Evolutionary conservation across 2,797 vertebrate genomes (phyloP).

Genomic region (Alauda arvensis): DNA sequence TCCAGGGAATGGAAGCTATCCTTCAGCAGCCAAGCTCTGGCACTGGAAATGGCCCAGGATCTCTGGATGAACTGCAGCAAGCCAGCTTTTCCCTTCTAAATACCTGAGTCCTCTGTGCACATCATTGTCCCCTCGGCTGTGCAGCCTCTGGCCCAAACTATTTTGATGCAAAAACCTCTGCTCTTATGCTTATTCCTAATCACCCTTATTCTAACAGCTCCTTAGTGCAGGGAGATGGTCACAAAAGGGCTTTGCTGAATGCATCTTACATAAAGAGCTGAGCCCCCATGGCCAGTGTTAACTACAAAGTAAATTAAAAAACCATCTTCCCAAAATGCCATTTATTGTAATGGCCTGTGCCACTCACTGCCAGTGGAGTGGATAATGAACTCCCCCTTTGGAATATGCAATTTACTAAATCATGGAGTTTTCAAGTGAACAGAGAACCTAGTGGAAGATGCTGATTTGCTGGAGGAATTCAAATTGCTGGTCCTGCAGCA

Average conservation of each 20-base stretch:
- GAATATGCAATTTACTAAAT: background rate
- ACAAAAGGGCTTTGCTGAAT: background rate
- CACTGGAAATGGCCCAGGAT: background rate
- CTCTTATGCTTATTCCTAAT: background rate
- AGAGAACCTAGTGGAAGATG: background rate
- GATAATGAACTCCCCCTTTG: background rate
- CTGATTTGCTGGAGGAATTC: background rate
- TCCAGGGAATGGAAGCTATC: background rate
- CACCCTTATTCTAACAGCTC: background rate
- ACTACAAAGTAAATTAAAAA: conserved; percentile 8
- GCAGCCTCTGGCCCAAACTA: background rate
- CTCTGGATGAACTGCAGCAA: background rate
- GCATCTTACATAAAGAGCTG: background rate
- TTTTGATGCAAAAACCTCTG: background rate
- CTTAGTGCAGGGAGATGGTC: background rate
- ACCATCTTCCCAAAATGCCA: background rate
- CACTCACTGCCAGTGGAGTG: background rate
- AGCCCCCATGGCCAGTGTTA: background rate
- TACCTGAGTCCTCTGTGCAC: background rate
- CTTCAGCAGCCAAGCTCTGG: background rate
- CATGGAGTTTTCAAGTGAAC: background rate
- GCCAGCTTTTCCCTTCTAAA: background rate
- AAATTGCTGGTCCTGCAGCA: background rate
- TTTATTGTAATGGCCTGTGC: conserved; percentile 8
- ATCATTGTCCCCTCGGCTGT: fast-evolving